Base-by-base conservation (phyloP, 1,140 invertebrate genomes). In the Amphibalanus amphitrite region DNA sequence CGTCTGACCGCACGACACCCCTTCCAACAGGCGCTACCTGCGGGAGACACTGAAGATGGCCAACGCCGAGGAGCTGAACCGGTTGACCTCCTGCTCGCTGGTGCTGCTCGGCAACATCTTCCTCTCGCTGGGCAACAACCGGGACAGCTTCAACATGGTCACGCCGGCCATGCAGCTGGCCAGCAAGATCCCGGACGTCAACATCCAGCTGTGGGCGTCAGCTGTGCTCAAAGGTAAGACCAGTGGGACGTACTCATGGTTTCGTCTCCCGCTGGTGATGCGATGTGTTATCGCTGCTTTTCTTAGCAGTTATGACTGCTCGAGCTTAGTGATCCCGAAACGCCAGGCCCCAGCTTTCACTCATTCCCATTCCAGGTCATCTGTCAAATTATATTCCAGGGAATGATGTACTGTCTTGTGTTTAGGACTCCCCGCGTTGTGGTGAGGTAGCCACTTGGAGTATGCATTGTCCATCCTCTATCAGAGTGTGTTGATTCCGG, bases 101-200 rank as follows among this genome's bases (percentile, higher is more conserved):
- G 93, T 96, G 29, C 82, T 98, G 70, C 84, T 98, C 8, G 95
- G 95, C 20, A 94, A 98, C 80, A 97, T 97, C 74, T 97, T 97
- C 82, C 84, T 97, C 40, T 95, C 93, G 30, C 85, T 97, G 74
- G 93, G 93, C 69, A 97, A 97, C 82, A 90, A 89, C 64, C 85
- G 93, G 79, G 95, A 98, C 82, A 94, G 92, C 76, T 93, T 96
- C 89, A 97, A 98, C 81, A 97, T 98, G 93, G 94, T 97, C 0
- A 96, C 92, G 68, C 95, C 95, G 25, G 95, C 95, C n/a, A 97
- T 97, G 93, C 94, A 97, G 80, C 83, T 97, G 74, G 95, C 95
- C 72, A 94, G 92, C 74, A 97, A 97, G 84, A 97, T 98, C 80
- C 95, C 95, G 25, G 95, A 98, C 84, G 92, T 97, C 69, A 93